Percentiles rank a stretch among this genome's conserved stretches.
Evolutionary conservation across 2,113 vertebrate genomes (phyloP).

Genomic region (Camelus dromedarius): DNA sequence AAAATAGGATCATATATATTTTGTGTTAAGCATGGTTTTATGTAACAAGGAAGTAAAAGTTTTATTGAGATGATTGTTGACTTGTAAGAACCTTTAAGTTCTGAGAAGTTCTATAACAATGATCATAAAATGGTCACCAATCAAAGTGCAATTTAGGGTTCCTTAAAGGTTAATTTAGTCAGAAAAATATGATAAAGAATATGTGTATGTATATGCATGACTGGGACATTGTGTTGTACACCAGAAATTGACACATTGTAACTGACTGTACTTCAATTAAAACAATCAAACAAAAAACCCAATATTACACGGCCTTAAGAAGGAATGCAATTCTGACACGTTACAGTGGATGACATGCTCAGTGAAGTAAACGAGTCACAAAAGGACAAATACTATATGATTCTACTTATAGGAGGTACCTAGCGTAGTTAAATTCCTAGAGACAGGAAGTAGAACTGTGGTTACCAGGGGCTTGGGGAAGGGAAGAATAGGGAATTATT

Average conservation of each 20-base stretch:
- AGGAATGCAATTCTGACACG: neutral
- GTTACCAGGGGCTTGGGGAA: neutral
- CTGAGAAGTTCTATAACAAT: neutral
- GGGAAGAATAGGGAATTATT: neutral
- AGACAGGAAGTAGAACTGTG: neutral
- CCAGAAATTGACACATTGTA: no score
- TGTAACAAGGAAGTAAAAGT: neutral
- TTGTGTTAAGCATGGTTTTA: neutral
- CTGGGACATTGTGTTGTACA: no score
- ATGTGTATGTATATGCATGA: no score
- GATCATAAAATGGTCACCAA: neutral
- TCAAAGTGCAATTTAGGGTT: neutral
- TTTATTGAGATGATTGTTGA: neutral
- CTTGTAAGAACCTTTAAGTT: slow-evolving; percentile 26
- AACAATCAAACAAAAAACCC: no score
- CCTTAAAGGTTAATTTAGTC: neutral
- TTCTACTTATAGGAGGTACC: neutral
- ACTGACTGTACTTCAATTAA: no score
- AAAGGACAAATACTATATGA: neutral
- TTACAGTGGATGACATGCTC: neutral
- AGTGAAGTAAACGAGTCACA: neutral
- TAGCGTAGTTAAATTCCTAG: neutral
- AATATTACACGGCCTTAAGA: neutral
- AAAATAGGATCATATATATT: neutral
- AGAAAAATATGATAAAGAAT: neutral